Evolutionary conservation across 2,113 vertebrate species (phyloP).

Genomic region (Naja naja): DNA sequence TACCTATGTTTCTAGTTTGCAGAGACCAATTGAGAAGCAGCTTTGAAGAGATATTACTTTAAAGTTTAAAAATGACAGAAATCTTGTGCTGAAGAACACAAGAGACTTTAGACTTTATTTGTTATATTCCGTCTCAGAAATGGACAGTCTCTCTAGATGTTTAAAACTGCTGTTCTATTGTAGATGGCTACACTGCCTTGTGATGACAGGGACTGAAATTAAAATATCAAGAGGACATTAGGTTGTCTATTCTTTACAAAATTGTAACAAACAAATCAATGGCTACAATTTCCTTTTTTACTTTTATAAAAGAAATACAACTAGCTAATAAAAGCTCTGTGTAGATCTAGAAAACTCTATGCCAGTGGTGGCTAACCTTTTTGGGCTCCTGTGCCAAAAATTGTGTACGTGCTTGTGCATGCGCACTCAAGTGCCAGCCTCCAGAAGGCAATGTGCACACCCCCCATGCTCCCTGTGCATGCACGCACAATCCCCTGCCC

Average conservation of each 20-base stretch:
- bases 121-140: background rate
- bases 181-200: background rate
- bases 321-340: background rate
- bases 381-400: too few relatives aligned
- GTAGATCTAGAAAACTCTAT: background rate
- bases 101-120: background rate
- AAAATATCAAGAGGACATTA: background rate
- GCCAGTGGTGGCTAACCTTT: too few relatives aligned
- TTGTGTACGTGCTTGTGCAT: too few relatives aligned
- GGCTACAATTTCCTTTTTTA: background rate
- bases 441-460: too few relatives aligned
- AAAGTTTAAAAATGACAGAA: background rate
- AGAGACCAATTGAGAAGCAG: background rate
- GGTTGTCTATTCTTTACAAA: background rate
- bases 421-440: too few relatives aligned
- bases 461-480: too few relatives aligned
- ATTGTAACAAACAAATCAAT: background rate
- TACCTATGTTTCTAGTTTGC: background rate
- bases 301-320: background rate
- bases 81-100: background rate
- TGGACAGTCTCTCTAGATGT: background rate
- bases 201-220: background rate
- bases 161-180: background rate
- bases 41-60: background rate
- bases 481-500: too few relatives aligned